A percentile compares a stretch with the other conserved stretches of the same genome.
phyloP scores from a whole-genome alignment of 2,113 vertebrate species.

The Philantomba maxwellii region DNA sequence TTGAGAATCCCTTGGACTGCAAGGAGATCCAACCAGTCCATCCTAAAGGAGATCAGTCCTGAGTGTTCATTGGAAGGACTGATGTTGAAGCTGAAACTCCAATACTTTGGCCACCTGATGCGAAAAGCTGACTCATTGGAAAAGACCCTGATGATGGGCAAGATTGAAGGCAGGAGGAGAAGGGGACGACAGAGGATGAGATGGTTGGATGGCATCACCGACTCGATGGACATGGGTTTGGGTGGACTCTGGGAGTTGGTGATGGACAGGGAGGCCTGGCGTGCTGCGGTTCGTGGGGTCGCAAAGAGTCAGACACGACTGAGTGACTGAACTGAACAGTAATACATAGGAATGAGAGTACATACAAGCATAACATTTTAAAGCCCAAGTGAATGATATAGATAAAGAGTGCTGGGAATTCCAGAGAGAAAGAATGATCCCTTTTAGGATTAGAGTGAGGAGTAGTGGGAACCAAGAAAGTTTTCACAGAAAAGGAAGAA shows the following conservation, averaged over 20 bases:
- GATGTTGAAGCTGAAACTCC: not conserved
- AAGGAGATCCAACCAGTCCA: not conserved
- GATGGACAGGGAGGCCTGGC: not conserved
- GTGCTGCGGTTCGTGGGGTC: not conserved
- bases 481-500: not conserved
- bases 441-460: not conserved
- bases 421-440: not conserved
- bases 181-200: not conserved
- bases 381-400: not conserved
- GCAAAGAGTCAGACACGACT: not conserved
- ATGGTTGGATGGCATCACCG: not conserved
- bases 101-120: not conserved
- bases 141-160: not conserved
- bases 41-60: not conserved
- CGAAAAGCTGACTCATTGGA: not conserved
- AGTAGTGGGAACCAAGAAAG: not conserved
- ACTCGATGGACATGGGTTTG: not conserved
- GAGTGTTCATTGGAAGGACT: not conserved
- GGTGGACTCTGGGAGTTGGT: not conserved
- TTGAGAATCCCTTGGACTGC: not conserved
- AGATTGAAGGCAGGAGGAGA: not conserved
- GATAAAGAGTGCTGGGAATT: not conserved
- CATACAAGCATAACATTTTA: not conserved
- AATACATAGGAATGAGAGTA: not conserved
- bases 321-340: not conserved